Base-by-base conservation (phyloP, 2,888 invertebrate species). In the Lamproptera curius region DNA sequence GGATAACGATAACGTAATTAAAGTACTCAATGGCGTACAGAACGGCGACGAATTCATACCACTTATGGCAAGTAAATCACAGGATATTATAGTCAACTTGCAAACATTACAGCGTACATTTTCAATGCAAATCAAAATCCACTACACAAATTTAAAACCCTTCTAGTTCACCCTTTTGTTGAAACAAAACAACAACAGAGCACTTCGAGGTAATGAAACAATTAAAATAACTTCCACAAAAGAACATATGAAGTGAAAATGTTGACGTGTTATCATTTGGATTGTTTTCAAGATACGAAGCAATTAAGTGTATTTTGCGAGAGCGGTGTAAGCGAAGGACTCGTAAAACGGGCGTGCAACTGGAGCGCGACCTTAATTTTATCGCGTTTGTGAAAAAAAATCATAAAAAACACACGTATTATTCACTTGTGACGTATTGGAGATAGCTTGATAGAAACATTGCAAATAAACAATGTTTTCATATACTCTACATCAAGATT, bases 1-100 rank as follows among this genome's bases (percentile, higher is more conserved):
- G 49, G 49, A 49, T 49, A 36, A 40, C 35, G 36, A 37, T 35
- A 40, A 49, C 36, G 36, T 26, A 40, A 44, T 48, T 16, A 28
- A 37, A 17, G 31, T 11, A 31, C 31, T n/a, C 11, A n/a, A 1
- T 31, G 31, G 3, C 20, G 6, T 20, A 20, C n/a, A n/a, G n/a
- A n/a, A n/a, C n/a, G 3, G 8, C 6, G 16, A 10, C 3, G 4
- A 37, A 17, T 11, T 20, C 8, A 28, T 28, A 28, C 1, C 28
- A 8, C 28, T n/a, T 8, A n/a, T 1, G 9, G 28, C 3, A 11
- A n/a, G n/a, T n/a, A n/a, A n/a, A n/a, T n/a, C n/a, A n/a, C n/a
- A n/a, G n/a, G n/a, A n/a, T n/a, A n/a, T n/a, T n/a, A n/a, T n/a
- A n/a, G n/a, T n/a, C n/a, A n/a, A n/a, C n/a, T n/a, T n/a, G n/a